These are phyloP conservation scores for Drosophila grimshawi DNA, from an alignment of 1,140 invertebrate species.

Conservation along the genomic window DNA sequence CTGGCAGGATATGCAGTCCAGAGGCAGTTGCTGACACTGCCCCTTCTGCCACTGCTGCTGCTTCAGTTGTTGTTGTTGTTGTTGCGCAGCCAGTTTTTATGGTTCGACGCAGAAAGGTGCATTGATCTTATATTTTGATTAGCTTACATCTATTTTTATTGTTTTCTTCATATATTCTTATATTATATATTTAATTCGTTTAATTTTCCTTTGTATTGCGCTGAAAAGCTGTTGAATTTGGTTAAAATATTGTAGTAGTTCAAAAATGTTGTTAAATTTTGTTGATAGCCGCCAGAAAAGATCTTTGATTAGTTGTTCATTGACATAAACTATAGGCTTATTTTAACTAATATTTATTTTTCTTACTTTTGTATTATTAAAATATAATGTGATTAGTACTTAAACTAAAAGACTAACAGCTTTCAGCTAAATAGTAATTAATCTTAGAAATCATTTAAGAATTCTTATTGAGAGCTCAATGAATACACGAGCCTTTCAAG, in stretches of 20 bases:
- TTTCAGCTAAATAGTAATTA: too few species aligned
- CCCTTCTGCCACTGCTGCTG: conserved; percentile 26
- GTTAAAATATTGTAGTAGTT: background rate
- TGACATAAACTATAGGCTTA: too few species aligned
- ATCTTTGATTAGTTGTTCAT: too few species aligned
- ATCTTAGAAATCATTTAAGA: too few species aligned
- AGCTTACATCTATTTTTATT: conserved; percentile 22
- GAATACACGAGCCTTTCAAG: too few species aligned
- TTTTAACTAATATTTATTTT: too few species aligned
- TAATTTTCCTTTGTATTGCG: background rate
- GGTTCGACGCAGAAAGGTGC: conserved; percentile 47
- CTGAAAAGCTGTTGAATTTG: conserved; percentile 21
- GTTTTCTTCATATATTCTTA: background rate
- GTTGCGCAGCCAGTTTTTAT: conserved; percentile 20
- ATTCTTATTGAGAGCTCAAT: too few species aligned
- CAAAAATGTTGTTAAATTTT: background rate
- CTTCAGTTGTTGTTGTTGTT: conserved; percentile 27
- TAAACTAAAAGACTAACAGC: too few species aligned
- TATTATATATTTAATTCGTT: background rate
- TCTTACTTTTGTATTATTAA: too few species aligned
- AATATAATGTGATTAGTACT: too few species aligned
- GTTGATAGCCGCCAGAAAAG: background rate
- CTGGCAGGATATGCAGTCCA: conserved; percentile 69
- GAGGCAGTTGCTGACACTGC: conserved; percentile 16
- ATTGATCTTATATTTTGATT: conserved; percentile 54